A percentile compares a stretch with the other conserved stretches of the same genome.
phyloP scores from a whole-genome alignment of 2,797 vertebrate species.

The Aulostomus chinensis region DNA sequence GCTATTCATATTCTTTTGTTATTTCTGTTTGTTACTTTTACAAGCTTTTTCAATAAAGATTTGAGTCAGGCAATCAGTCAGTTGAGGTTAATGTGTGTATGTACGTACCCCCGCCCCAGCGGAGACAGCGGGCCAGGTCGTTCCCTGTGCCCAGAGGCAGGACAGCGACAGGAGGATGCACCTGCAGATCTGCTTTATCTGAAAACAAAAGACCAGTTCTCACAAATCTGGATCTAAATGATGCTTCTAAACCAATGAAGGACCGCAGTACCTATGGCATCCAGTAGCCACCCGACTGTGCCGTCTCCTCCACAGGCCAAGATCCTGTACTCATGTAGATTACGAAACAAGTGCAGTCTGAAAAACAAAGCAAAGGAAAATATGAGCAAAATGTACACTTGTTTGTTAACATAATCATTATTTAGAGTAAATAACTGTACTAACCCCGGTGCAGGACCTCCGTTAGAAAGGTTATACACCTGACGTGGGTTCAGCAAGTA shows the following conservation, averaged over 20 bases:
- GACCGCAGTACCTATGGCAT: conserved; percentile 85
- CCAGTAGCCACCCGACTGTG: conserved; percentile 94
- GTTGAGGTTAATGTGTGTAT: neutral
- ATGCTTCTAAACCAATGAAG: conserved; percentile 23
- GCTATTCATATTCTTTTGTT: no score
- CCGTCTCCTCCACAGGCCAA: conserved; percentile 94
- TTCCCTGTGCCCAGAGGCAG: conserved; percentile 94
- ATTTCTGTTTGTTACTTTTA: no score
- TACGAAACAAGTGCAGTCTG: conserved; percentile 90
- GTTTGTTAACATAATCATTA: neutral
- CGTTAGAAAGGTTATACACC: conserved; percentile 88
- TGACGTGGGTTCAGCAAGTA: conserved; percentile 92
- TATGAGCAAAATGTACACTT: neutral
- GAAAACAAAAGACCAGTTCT: no score
- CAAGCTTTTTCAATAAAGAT: no score
- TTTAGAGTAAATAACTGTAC: neutral
- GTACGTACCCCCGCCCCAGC: conserved; percentile 92
- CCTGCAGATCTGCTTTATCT: conserved; percentile 87
- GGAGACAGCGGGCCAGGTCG: conserved; percentile 91
- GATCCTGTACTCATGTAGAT: conserved; percentile 83
- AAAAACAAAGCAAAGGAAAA: conserved; percentile 9
- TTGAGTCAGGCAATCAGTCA: no score
- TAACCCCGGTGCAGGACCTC: conserved; percentile 89
- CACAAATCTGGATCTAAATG: neutral
- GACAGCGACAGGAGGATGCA: conserved; percentile 86